Percentiles rank a stretch among this genome's conserved stretches.
Conservation (phyloP, 2,888 invertebrate genomes). For the Oligia strigilis region DNA sequence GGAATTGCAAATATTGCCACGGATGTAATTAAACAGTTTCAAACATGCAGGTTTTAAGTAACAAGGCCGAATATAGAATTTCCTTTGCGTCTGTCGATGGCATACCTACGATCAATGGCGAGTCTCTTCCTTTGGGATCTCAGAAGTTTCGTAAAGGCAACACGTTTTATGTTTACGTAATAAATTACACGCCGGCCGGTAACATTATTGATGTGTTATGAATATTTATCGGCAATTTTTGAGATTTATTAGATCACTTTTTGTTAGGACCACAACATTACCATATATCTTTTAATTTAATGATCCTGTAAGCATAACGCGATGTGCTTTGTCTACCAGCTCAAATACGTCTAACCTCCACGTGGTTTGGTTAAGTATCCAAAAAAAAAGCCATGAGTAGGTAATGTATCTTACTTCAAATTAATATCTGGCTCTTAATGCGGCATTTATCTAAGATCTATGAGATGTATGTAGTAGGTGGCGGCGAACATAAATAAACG, state of each 20-base stretch:
- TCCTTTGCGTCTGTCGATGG: slow-evolving; percentile 33
- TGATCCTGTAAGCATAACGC: neutral
- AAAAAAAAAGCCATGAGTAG: slow-evolving; percentile 7
- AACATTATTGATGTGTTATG: slow-evolving; percentile 44
- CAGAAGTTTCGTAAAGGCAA: slow-evolving; percentile 28
- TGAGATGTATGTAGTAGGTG: slow-evolving; percentile 71
- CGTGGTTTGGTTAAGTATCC: neutral
- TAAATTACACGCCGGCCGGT: slow-evolving; percentile 33
- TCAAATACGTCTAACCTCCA: neutral
- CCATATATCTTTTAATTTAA: slow-evolving; percentile 9
- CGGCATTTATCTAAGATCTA: slow-evolving; percentile 68
- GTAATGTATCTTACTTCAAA: slow-evolving; percentile 42
- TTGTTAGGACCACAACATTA: slow-evolving; percentile 13
- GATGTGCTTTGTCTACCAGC: neutral
- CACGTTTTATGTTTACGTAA: slow-evolving; percentile 38
- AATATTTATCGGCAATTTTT: slow-evolving; percentile 36
- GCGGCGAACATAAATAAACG: slow-evolving; percentile 81
- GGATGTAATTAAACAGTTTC: slow-evolving; percentile 45
- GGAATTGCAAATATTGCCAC: slow-evolving; percentile 35
- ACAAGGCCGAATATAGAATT: slow-evolving; percentile 43
- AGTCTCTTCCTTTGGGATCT: slow-evolving; percentile 30
- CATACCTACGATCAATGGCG: slow-evolving; percentile 40
- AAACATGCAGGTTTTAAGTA: slow-evolving; percentile 50
- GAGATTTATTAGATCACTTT: slow-evolving; percentile 38
- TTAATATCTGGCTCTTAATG: slow-evolving; percentile 56